Evolutionary conservation across 2,113 vertebrate genomes (phyloP), one percentile per base, ranked within the genome.

Genomic region (Psammodynastes pulverulentus): DNA sequence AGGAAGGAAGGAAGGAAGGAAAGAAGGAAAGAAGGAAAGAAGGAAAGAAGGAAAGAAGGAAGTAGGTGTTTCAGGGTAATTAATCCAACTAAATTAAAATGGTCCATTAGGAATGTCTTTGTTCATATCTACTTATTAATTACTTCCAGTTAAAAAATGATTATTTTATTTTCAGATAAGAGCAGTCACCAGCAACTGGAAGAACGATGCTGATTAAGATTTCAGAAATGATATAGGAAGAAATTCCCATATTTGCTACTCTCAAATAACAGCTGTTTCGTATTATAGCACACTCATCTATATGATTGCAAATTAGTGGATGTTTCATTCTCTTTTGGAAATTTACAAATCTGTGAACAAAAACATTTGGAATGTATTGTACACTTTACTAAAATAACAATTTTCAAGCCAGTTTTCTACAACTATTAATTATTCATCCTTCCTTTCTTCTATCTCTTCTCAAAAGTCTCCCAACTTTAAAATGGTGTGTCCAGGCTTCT

Each of bases 241-340:
- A 92, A 24, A 91, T 79, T 62, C 89, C 79, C 34, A 92, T 87
- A 52, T 89, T 53, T 24, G 43, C 3, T 93, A 87, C 1, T 0
- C 0, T 48, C 1, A 94, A 92, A 93, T 29, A 54, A 53, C 91
- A 88, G 87, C 67, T 92, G 91, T n/a, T 89, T 72, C 54, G 43
- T 43, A 84, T 88, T 92, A 89, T 9, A 23, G 43, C 10, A 89
- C 17, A 79, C 26, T 92, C 52, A 84, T 88, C 43, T 23, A 52
- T 56, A 89, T 0, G 2, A 84, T 19, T 92, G 53, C 51, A 84
- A 51, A 89, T 89, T 92, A 84, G 51, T 56, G 17, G 51, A 43
- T 26, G 48, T 54, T 79, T 84, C 87, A 34, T 92, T 92, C 51
- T 84, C 39, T 87, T 72, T 72, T 48, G 72, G 67, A 89, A 92